Base-by-base conservation (phyloP, 2,113 vertebrate genomes). In the Ictalurus furcatus region DNA sequence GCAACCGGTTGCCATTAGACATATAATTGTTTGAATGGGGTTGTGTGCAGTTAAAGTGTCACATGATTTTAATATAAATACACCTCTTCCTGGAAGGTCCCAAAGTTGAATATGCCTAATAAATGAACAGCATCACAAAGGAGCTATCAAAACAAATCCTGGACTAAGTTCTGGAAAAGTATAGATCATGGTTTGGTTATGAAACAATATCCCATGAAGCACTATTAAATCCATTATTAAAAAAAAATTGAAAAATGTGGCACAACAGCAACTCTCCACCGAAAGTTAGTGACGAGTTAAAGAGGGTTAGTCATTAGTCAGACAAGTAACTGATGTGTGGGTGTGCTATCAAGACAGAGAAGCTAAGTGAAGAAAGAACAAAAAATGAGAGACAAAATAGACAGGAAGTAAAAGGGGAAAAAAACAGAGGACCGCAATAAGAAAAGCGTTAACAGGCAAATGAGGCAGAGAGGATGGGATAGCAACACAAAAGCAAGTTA, bases 381-480 rank as follows among this genome's bases (percentile, higher is more conserved):
- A 69, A 89, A 28, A 87, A 21, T 23, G 85, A 21, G 58, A 71
- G 13, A 65, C 87, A 65, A 88, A 67, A 63, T 83, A 90, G 89
- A 89, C 5, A 76, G 69, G 74, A 54, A 34, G 59, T 80, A 21
- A 84, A 37, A 48, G 40, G 90, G 76, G n/a, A 28, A 23, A 90
- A 91, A 78, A 63, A 84, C 73, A 90, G 5, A 89, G 80, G 79
- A 85, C 69, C 59, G 12, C 17, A n/a, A n/a, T 73, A 71, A 65
- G 34, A 79, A 85, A 84, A n/a, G 25, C 52, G 34, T 34, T 8
- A 81, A 23, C 14, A 71, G 59, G 67, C 17, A 69, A 58, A 85
- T 34, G 63, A 25, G 78, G 87, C 83, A 91, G 89, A 69, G 87
- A 88, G 85, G 56, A 89, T 76, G 87, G 85, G 56, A 90, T 79